These are phyloP conservation scores for Triplophysa bombifrons DNA, from an alignment of 2,797 vertebrate species.

Conservation along the genomic window DNA sequence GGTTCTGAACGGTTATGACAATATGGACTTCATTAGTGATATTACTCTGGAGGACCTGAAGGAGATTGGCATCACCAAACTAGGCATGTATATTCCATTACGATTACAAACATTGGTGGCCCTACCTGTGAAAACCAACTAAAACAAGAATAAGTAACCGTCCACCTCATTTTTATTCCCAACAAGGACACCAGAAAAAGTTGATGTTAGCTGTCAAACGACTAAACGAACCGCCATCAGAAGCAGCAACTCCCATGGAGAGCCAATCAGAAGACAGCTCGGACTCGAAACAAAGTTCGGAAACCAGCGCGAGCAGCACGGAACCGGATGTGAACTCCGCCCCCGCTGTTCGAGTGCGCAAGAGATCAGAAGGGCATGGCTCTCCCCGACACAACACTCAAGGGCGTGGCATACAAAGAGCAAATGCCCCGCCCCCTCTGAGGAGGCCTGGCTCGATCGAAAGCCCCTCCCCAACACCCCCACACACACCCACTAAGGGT, in stretches of 20 bases:
- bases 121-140: too few species aligned
- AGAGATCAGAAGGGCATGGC: slow-evolving; percentile 77
- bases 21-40: slow-evolving; percentile 96
- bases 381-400: slow-evolving; percentile 68
- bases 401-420: slow-evolving; percentile 80
- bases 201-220: slow-evolving; percentile 93
- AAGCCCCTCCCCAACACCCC: slow-evolving; percentile 78
- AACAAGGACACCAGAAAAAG: slow-evolving; percentile 97
- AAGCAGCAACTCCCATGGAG: slow-evolving; percentile 43
- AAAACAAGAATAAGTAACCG: background rate
- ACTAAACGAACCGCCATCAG: slow-evolving; percentile 84
- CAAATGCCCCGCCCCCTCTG: slow-evolving; percentile 83
- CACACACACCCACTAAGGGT: slow-evolving; percentile 86
- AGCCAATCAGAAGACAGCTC: slow-evolving; percentile 46
- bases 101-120: background rate
- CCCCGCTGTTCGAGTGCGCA: slow-evolving; percentile 54
- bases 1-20: slow-evolving; percentile 97
- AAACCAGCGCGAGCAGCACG: slow-evolving; percentile 12
- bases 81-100: slow-evolving; percentile 77
- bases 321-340: slow-evolving; percentile 39
- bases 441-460: slow-evolving; percentile 78
- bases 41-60: slow-evolving; percentile 97
- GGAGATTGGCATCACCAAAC: slow-evolving; percentile 96
- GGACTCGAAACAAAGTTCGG: slow-evolving; percentile 35
- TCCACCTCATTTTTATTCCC: background rate